Base-by-base conservation (phyloP, 2,888 invertebrate species). In the Rhamnusium bicolor region DNA sequence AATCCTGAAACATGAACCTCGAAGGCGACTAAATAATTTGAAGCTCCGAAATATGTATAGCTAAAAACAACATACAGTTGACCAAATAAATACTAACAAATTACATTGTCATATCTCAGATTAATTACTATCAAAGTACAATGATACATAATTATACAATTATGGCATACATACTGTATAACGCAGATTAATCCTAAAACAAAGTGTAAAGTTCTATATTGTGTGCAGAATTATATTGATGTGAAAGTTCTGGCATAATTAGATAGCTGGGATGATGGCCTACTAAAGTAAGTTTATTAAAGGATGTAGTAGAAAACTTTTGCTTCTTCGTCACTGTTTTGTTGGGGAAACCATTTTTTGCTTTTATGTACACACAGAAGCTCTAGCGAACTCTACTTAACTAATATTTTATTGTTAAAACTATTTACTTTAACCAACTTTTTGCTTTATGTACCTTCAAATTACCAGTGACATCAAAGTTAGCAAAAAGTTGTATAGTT, bases 161-260 rank as follows among this genome's bases (percentile, higher is more conserved):
- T 14, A 24, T 12, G 46, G 3, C 3, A 46, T 24, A 19, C 61
- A 61, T 46, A 46, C 40, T 61, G 40, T 46, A 46, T 61, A 40
- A 58, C 21, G 21, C 61, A 61, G 18, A 61, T 40, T 61, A 61
- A 61, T 61, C 61, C 21, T 21, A 7, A 46, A 61, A 61, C 61
- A 61, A 61, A 61, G 61, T 61, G 61, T 61, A 46, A 61, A 61
- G 61, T 61, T 61, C 46, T 46, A 14, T n/a, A 61, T 61, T 46
- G 61, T 61, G 61, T 21, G 10, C 7, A 18, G 32, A 58, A 61
- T 61, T 61, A 61, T 46, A 61, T 46, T 46, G 61, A 61, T 21
- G 61, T 21, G 46, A 3, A 21, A 46, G 40, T 21, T 61, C 19
- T 21, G 47, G 61, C 21, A 61, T 46, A 60, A 60, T 60, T 40